Percentiles rank a stretch among this genome's conserved stretches.
Conservation (phyloP, 2,113 vertebrate species). For the Junco hyemalis region DNA sequence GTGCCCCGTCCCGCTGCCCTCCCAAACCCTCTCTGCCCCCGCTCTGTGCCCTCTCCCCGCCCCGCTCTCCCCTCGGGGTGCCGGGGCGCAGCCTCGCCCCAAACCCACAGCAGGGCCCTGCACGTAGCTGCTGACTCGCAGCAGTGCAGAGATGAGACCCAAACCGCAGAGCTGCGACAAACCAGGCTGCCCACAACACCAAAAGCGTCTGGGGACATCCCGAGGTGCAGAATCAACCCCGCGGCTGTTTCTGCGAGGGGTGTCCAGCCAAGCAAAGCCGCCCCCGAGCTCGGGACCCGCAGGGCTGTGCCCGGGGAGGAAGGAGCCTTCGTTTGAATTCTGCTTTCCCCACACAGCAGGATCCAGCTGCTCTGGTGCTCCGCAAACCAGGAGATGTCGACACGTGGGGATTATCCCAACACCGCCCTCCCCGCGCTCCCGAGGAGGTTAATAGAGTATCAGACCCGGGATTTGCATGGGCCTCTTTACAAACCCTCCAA, state of each 20-base stretch:
- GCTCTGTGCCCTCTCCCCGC: neutral
- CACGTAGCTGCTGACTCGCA: accelerated
- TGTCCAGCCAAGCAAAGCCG: accelerated
- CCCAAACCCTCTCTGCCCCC: accelerated
- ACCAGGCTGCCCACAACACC: neutral
- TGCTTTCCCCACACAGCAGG: neutral
- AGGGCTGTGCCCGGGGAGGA: neutral
- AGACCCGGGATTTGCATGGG: neutral
- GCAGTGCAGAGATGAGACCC: accelerated
- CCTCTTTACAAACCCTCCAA: neutral
- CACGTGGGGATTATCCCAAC: neutral
- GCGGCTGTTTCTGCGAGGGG: accelerated
- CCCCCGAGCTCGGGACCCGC: accelerated
- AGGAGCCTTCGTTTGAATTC: neutral
- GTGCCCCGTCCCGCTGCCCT: accelerated
- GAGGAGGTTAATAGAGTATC: neutral
- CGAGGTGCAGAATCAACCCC: neutral
- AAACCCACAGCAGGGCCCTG: accelerated
- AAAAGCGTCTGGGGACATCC: accelerated
- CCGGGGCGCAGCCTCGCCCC: accelerated
- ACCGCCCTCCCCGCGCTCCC: neutral
- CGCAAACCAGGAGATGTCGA: neutral
- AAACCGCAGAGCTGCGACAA: neutral
- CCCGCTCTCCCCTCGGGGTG: accelerated
- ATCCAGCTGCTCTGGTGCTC: neutral